Percentiles rank a stretch among this genome's conserved stretches.
Conservation (phyloP, 2,888 invertebrate genomes). For the Erebia aethiops region DNA sequence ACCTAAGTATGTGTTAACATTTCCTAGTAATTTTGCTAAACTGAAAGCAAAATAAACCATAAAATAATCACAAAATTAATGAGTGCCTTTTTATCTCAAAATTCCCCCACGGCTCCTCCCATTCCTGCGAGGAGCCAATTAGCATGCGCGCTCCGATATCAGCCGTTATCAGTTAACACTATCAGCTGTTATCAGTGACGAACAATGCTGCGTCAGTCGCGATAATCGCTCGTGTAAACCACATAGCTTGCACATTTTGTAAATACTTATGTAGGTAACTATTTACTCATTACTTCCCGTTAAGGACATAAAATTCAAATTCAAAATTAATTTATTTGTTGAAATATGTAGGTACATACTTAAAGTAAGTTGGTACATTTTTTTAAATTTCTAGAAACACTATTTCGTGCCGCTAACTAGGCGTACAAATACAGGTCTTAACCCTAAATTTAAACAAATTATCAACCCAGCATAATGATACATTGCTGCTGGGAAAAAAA, state of each 20-base stretch:
- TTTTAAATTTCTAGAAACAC: too few relatives aligned
- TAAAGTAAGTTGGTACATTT: too few relatives aligned
- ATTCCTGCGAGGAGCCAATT: conserved; percentile 37
- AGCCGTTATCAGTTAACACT: conserved; percentile 30
- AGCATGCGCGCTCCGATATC: conserved; percentile 38
- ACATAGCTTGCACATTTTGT: conserved; percentile 25
- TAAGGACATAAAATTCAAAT: background rate
- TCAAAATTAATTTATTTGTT: too few relatives aligned
- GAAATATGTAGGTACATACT: too few relatives aligned
- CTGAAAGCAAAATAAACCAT: conserved; percentile 8
- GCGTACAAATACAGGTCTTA: too few relatives aligned
- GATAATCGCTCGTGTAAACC: conserved; percentile 31
- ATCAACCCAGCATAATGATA: too few relatives aligned
- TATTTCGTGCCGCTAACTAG: too few relatives aligned
- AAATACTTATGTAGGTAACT: too few relatives aligned
- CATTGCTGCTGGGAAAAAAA: too few relatives aligned
- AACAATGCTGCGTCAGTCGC: conserved; percentile 36
- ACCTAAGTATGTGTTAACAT: background rate
- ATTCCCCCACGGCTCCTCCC: conserved; percentile 21
- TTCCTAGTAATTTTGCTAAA: background rate
- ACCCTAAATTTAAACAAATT: too few relatives aligned
- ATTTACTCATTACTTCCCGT: background rate
- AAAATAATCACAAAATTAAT: conserved; percentile 14
- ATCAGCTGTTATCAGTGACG: conserved; percentile 34
- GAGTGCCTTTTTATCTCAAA: conserved; percentile 13